Percentiles rank a stretch among this genome's conserved stretches.
Evolutionary conservation across 1,140 invertebrate genomes (phyloP).

Genomic region (Himalopsyche phryganea): DNA sequence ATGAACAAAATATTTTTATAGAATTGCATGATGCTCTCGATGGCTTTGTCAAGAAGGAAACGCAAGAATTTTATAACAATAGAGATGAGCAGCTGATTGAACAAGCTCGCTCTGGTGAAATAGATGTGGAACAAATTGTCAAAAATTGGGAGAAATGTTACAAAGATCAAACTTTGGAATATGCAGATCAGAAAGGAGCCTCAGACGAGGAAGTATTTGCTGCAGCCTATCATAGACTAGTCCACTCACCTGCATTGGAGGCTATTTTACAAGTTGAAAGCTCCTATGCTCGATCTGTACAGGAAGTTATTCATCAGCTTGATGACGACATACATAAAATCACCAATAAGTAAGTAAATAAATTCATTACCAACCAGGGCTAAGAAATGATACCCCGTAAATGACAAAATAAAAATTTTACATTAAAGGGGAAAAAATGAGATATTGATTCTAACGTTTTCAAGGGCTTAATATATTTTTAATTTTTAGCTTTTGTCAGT

Average conservation of each 20-base stretch:
- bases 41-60: slow-evolving; percentile 50
- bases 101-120: slow-evolving; percentile 42
- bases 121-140: slow-evolving; percentile 45
- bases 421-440: too few species aligned
- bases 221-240: slow-evolving; percentile 75
- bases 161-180: slow-evolving; percentile 56
- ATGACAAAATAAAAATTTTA: too few species aligned
- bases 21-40: slow-evolving; percentile 54
- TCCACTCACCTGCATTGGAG: slow-evolving; percentile 77
- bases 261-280: slow-evolving; percentile 76
- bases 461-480: too few species aligned
- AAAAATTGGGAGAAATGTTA: slow-evolving; percentile 49
- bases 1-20: too few species aligned
- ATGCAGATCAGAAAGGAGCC: slow-evolving; percentile 65
- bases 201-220: slow-evolving; percentile 75
- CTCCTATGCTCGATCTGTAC: slow-evolving; percentile 69
- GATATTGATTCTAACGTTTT: too few species aligned
- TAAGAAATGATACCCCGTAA: too few species aligned
- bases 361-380: too few species aligned
- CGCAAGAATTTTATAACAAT: slow-evolving; percentile 55
- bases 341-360: slow-evolving; percentile 37
- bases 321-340: slow-evolving; percentile 64
- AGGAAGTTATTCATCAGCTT: slow-evolving; percentile 61
- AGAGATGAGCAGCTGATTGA: slow-evolving; percentile 53
- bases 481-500: too few species aligned